phyloP scores from a whole-genome alignment of 2,797 vertebrate genomes.

The Erpetoichthys calabaricus region DNA sequence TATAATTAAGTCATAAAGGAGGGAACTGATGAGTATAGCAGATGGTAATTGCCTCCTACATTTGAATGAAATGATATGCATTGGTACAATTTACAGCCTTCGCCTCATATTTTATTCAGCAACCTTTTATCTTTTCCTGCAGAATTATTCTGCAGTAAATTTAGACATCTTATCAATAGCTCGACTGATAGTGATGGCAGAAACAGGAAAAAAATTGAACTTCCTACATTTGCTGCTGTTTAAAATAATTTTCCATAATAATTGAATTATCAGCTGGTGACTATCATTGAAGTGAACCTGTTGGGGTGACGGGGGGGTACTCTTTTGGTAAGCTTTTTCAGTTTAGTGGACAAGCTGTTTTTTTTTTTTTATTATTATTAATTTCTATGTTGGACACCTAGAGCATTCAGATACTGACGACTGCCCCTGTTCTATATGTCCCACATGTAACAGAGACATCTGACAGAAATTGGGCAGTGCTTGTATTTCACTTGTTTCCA shows the following conservation, averaged over 20 bases:
- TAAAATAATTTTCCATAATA: conserved; percentile 91
- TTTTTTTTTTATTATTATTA: conserved; percentile 24
- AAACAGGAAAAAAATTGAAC: conserved; percentile 72
- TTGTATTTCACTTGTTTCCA: no score
- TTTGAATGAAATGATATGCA: conserved; percentile 99
- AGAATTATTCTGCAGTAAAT: conserved; percentile 99
- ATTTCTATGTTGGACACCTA: no score
- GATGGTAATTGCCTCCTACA: conserved; percentile 99
- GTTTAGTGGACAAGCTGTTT: conserved; percentile 46
- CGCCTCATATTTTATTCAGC: conserved; percentile 99
- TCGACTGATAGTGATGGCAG: conserved; percentile 74
- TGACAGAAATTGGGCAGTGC: no score
- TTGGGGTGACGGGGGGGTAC: conserved; percentile 17
- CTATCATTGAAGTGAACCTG: conserved; percentile 41
- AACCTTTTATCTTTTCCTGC: conserved; percentile 99
- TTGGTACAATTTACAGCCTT: conserved; percentile 99
- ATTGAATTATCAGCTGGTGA: conserved; percentile 76
- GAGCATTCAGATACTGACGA: no score
- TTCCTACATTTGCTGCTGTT: conserved; percentile 76
- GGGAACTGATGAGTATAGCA: conserved; percentile 99
- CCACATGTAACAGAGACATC: no score
- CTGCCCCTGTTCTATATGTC: no score
- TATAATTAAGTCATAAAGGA: conserved; percentile 99
- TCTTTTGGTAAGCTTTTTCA: conserved; percentile 34
- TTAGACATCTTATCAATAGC: conserved; percentile 99